These are phyloP conservation scores for Leptopilina drosophilae DNA, from an alignment of 2,888 invertebrate species.

Conservation along the genomic window DNA sequence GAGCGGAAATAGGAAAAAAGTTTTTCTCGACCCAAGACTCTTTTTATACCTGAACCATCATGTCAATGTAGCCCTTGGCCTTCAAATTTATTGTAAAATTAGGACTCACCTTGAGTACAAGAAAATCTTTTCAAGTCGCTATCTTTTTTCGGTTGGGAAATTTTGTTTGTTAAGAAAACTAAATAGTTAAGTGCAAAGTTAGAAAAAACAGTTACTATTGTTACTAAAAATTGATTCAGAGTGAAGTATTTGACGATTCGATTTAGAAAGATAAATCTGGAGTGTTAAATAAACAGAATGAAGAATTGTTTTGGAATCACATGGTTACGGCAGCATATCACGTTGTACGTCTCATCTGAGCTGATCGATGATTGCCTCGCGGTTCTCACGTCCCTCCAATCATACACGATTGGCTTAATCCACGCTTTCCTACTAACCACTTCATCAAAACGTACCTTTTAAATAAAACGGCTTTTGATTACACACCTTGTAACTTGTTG, in stretches of 20 bases:
- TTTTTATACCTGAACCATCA: constrained; percentile 3
- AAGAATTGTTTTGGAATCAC: neutral
- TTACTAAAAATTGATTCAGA: too few relatives aligned
- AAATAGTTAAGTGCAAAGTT: too few relatives aligned
- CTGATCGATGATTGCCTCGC: constrained; percentile 47
- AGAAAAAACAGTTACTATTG: too few relatives aligned
- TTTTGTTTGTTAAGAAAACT: too few relatives aligned
- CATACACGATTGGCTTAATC: constrained; percentile 74
- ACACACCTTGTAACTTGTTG: constrained; percentile 66
- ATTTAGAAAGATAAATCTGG: neutral
- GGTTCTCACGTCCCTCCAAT: constrained; percentile 74
- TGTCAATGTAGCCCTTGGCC: constrained; percentile 4
- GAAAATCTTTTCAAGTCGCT: neutral
- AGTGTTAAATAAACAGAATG: constrained; percentile 18
- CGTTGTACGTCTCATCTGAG: constrained; percentile 6
- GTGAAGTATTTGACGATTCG: neutral
- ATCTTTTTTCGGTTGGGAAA: neutral
- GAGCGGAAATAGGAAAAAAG: constrained; percentile 29
- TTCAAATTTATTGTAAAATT: constrained; percentile 35
- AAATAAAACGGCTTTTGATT: constrained; percentile 74
- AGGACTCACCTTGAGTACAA: constrained; percentile 29
- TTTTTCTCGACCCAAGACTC: neutral
- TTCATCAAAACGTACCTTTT: constrained; percentile 72
- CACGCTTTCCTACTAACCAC: constrained; percentile 75
- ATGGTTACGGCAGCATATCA: constrained; percentile 2